Evolutionary conservation across 1,140 invertebrate species (phyloP), one percentile per base, ranked within the genome.

Genomic region (Drosophila burlai): DNA sequence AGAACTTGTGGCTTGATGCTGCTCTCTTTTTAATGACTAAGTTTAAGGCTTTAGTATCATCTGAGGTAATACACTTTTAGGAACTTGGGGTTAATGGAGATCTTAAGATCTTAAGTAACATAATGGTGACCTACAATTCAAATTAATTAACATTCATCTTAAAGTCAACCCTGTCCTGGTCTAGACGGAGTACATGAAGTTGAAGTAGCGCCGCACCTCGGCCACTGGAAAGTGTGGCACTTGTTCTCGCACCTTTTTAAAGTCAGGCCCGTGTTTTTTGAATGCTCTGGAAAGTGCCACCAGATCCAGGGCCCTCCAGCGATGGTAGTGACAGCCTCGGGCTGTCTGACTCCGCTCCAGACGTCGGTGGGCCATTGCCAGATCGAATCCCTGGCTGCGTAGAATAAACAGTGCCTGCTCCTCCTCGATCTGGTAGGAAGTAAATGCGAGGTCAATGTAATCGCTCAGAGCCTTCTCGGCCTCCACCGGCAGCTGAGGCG

Each of bases 391-490:
- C 2, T 74, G 21, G 24, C 46, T 46, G 15, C 67, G 71, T 18
- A 74, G 47, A 2, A 74, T 61, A 18, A 73, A 74, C 6, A 74
- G 57, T 0, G 71, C 71, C 67, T 74, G 71, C 42, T 74, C 71
- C 67, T 74, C 71, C 47, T 74, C 71, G 26, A 73, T 74, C 15
- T 24, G n/a, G 34, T 62, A 73, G 15, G 5, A 4, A 2, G 11
- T 52, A 6, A 34, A 9, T 15, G 71, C 71, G 8, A 73, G 24
- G 13, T 72, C 45, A 1, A 74, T 47, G n/a, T 74, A 74, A 11
- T 74, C 71, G 36, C 18, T 16, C 24, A 74, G 10, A 34, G 26
- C 40, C 15, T 26, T 24, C 16, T 71, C 71, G 16, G 31, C 47
- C 21, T 45, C 3, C 0, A 34, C 13, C 11, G 15, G 16, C 47